Base-by-base conservation (phyloP, 2,888 invertebrate genomes). In the Alcis repandata region DNA sequence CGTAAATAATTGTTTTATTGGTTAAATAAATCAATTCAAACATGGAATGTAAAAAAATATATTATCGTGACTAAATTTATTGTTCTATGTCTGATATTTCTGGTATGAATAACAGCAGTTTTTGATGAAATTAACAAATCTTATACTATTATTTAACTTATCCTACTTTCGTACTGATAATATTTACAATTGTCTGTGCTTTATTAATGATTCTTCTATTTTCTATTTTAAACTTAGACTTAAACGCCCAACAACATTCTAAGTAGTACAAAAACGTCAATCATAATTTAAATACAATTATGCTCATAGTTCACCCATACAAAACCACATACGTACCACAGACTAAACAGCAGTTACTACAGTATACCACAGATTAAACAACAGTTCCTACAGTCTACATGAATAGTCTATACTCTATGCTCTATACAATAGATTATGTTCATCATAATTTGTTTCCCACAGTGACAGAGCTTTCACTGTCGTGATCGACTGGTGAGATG, bases 401-500 rank as follows among this genome's bases (percentile, higher is more conserved):
- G 22, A 53, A 20, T 52, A 52, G 15, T 27, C 38, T 22, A n/a
- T n/a, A n/a, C n/a, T n/a, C n/a, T n/a, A n/a, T n/a, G n/a, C n/a
- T n/a, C n/a, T n/a, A 41, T 27, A 45, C 52, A 59, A 52, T 59
- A 36, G 19, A 40, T 43, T 36, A 46, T 57, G 27, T 45, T 45
- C 27, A 40, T 59, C 15, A 75, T 79, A 53, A 69, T 60, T 69
- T 67, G 74, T 70, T 80, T 78, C 73, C 73, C 76, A 75, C 68
- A 76, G 68, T 56, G 67, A 61, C 57, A 46, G 63, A 72, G 70
- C 86, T 86, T 86, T 86, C 86, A 77, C 83, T 74, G 71, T 80
- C 84, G 85, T 85, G 86, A 85, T 84, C 79, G 82, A 84, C 80
- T 68, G 78, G 74, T 76, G 63, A 68, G 65, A 68, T 72, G 70